A percentile compares a stretch with the other conserved stretches of the same genome.
These are phyloP conservation scores for Augochlora pura DNA, from an alignment of 1,140 invertebrate genomes.

Conservation along the genomic window DNA sequence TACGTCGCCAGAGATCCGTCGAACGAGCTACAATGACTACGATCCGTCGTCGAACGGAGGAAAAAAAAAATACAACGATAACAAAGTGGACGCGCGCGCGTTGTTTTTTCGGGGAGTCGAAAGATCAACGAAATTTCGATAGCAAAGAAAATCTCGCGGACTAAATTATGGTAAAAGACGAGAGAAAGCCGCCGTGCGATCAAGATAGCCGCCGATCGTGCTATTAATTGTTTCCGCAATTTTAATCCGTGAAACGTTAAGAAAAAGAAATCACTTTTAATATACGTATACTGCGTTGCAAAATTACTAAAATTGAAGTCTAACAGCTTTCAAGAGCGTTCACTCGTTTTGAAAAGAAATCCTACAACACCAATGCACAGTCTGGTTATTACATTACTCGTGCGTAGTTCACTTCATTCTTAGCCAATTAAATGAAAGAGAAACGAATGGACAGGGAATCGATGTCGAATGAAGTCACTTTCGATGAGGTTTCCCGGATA, in stretches of 20 bases:
- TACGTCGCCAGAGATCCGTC: slow-evolving; percentile 10
- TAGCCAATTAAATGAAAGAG: background rate
- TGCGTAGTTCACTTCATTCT: background rate
- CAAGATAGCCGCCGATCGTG: no score
- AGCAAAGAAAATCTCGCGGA: background rate
- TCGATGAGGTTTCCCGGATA: slow-evolving; percentile 29
- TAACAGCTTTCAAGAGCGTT: no score
- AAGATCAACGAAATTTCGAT: background rate
- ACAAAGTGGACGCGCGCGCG: no score
- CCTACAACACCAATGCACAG: no score
- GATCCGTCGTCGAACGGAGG: background rate
- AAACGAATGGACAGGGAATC: slow-evolving; percentile 7
- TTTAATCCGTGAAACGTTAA: no score
- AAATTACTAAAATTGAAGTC: no score
- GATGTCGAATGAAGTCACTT: slow-evolving; percentile 37
- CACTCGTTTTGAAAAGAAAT: no score
- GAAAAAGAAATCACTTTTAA: no score
- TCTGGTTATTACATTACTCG: background rate
- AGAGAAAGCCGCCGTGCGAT: background rate
- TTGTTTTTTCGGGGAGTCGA: background rate
- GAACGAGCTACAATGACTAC: background rate
- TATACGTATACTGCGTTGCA: no score
- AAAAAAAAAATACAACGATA: no score
- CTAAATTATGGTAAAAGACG: slow-evolving; percentile 5
- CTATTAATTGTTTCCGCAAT: no score